phyloP scores from a whole-genome alignment of 2,113 vertebrate genomes.

The Cephalopterus ornatus region DNA sequence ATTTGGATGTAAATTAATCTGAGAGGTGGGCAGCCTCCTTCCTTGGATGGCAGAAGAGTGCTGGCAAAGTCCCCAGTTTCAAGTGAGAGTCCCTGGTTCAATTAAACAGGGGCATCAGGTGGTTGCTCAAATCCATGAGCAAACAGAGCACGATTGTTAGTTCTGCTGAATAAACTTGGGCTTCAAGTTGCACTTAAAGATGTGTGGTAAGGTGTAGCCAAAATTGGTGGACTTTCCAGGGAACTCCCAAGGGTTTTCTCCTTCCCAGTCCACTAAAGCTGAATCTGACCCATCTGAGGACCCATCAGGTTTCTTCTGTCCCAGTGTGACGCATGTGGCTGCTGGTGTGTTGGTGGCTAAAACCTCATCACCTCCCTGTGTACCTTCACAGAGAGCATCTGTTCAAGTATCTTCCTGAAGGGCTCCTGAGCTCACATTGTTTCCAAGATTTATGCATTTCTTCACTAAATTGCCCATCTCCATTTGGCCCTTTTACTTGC shows the following conservation, averaged over 20 bases:
- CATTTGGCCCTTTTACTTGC: neutral
- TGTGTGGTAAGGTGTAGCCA: neutral
- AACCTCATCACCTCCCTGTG: neutral
- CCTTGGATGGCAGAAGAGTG: neutral
- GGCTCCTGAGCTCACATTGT: neutral
- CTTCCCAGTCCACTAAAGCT: neutral
- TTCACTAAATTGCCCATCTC: neutral
- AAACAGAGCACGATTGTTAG: neutral
- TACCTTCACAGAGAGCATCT: neutral
- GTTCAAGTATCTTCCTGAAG: neutral
- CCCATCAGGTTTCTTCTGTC: neutral
- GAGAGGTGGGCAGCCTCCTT: neutral
- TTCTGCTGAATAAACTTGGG: neutral
- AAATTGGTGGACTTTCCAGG: neutral
- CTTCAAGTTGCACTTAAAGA: neutral
- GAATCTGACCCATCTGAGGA: neutral
- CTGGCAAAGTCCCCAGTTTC: neutral
- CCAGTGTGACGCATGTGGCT: neutral
- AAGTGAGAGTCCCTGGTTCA: neutral
- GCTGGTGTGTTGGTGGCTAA: neutral
- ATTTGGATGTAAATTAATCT: neutral
- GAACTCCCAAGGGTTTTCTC: neutral
- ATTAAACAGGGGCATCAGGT: neutral
- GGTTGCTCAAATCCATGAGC: neutral
- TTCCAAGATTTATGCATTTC: neutral